These are phyloP conservation scores for Pseudorectes ferrugineus DNA, from an alignment of 2,113 vertebrate species.

Conservation along the genomic window DNA sequence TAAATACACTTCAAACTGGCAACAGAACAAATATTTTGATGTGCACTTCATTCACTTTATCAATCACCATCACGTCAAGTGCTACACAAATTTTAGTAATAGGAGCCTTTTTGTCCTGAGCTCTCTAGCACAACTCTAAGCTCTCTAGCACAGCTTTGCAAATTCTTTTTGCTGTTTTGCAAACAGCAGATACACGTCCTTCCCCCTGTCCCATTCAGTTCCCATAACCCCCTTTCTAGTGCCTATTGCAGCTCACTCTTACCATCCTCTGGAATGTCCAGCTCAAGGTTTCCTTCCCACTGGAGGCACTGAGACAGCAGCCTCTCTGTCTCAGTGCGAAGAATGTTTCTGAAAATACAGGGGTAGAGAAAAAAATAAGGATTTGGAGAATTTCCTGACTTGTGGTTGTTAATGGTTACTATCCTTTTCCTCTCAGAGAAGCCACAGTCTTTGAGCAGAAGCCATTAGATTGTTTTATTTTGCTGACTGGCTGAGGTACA, in stretches of 20 bases:
- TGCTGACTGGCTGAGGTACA: not conserved
- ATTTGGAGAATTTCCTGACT: not conserved
- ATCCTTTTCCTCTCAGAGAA: not conserved
- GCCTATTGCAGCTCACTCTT: constrained; percentile 1
- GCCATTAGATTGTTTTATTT: not conserved
- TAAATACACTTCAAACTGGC: not conserved
- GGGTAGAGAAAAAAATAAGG: not conserved
- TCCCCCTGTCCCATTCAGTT: not conserved
- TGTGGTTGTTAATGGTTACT: too few relatives aligned
- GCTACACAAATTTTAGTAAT: not conserved
- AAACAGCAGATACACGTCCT: not conserved
- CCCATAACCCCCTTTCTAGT: rapidly evolving
- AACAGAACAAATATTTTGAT: not conserved
- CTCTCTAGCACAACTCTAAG: too few relatives aligned
- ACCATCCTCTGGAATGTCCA: constrained; percentile 91
- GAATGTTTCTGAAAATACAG: constrained; percentile 73
- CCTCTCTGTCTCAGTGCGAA: constrained; percentile 75
- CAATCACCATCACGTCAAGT: not conserved
- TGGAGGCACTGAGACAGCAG: constrained; percentile 70
- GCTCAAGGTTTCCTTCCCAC: constrained; percentile 82
- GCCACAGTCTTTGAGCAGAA: not conserved
- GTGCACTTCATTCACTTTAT: not conserved
- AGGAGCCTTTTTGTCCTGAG: not conserved
- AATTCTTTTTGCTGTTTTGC: not conserved
- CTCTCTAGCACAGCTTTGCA: not conserved